Conservation (phyloP, 2,113 vertebrate genomes). For the Macrotis lagotis region DNA sequence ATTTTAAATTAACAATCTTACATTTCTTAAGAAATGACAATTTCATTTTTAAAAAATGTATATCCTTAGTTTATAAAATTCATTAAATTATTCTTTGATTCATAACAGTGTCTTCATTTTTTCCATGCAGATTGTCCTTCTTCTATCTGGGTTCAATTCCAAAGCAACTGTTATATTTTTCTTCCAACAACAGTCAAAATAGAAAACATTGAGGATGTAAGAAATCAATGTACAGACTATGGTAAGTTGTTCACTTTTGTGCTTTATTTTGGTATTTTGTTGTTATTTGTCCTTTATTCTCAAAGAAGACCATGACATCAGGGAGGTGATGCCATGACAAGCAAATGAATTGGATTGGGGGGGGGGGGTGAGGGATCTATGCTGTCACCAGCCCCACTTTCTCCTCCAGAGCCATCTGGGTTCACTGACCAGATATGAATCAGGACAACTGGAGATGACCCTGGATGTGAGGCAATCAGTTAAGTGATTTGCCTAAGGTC, state of each 20-base stretch:
- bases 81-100: slow-evolving; percentile 32
- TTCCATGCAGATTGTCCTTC: slow-evolving; percentile 77
- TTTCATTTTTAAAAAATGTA: slow-evolving; percentile 23
- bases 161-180: slow-evolving; percentile 81
- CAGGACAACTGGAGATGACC: no score
- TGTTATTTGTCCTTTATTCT: no score
- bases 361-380: no score
- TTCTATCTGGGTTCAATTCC: slow-evolving; percentile 78
- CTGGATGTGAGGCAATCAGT: no score
- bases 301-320: no score
- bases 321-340: no score
- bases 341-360: no score
- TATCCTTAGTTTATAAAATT: slow-evolving; percentile 33
- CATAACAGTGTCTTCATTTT: slow-evolving; percentile 57
- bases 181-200: slow-evolving; percentile 64
- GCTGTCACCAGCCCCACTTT: no score
- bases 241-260: slow-evolving; percentile 66
- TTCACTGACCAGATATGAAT: no score
- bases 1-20: not conserved
- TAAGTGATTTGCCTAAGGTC: no score
- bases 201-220: slow-evolving; percentile 74
- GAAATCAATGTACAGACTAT: slow-evolving; percentile 74
- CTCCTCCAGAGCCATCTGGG: no score
- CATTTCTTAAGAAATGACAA: slow-evolving; percentile 28
- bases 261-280: no score